Base-by-base conservation (phyloP, 2,113 vertebrate genomes). In the Tetrax tetrax region DNA sequence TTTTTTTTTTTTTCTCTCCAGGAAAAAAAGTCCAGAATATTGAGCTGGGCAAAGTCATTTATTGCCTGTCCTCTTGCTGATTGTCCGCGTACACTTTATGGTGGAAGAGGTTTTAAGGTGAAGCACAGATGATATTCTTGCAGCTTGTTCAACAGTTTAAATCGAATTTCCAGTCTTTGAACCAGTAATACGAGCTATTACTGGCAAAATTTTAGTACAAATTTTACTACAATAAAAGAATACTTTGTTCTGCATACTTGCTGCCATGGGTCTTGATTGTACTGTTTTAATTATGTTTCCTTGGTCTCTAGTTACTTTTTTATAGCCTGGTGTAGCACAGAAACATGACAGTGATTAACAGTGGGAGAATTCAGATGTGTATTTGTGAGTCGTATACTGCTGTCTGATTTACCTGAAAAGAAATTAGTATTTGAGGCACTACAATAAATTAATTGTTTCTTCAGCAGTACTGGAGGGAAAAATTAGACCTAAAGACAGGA, bases 71-170 rank as follows among this genome's bases (percentile, higher is more conserved):
- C 18, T 89, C 60, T 68, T 63, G 12, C 47, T 83, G 41, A 27
- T 69, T 0, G 0, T 48, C 47, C 2, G 2, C 1, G 1, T 51
- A n/a, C 7, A 6, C 7, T 38, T 69, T 22, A 7, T 54, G 38
- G 57, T 77, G 28, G 71, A 90, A 83, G 28, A 81, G 4, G 25
- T 65, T 92, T 71, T 77, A 41, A 83, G 72, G 10, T 33, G 41
- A 87, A 85, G 29, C 19, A 54, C 7, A 27, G 24, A 37, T 45
- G 6, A 69, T 72, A 28, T 10, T 45, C 29, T 33, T 37, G 15
- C 24, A 64, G 50, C 47, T 91, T 76, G 18, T 82, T 71, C 19
- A 87, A 33, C 24, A 16, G 14, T 45, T 89, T 53, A 82, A 68
- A 95, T 82, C 0, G 54, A n/a, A 63, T 81, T 83, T 63, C 4